Evolutionary conservation across 1,140 invertebrate species (phyloP).

Genomic region (Leptopilina clavipes): DNA sequence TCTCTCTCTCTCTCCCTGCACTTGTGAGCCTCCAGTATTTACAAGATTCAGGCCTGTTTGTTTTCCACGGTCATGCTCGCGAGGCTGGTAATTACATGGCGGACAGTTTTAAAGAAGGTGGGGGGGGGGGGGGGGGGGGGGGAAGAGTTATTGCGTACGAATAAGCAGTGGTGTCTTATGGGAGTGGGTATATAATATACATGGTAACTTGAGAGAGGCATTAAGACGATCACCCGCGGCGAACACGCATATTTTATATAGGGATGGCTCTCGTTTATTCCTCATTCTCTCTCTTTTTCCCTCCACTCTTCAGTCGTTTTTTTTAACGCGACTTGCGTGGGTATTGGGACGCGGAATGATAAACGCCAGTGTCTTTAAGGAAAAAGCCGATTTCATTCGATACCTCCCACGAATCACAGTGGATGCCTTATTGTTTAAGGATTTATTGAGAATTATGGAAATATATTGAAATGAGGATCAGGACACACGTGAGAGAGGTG

Average conservation of each 20-base stretch:
- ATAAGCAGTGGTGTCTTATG: constrained; percentile 56
- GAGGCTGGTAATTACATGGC: constrained; percentile 57
- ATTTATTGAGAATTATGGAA: constrained; percentile 26
- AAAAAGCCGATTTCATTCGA: constrained; percentile 23
- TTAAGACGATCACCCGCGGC: constrained; percentile 62
- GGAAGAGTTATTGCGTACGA: constrained; percentile 60
- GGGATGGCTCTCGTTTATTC: constrained; percentile 45
- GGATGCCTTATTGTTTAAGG: constrained; percentile 28
- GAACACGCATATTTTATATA: constrained; percentile 57
- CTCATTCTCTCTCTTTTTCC: background rate
- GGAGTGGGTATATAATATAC: constrained; percentile 49
- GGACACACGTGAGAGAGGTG: background rate
- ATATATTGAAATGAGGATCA: constrained; percentile 17
- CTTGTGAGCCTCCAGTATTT: background rate
- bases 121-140: background rate
- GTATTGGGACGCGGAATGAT: constrained; percentile 50
- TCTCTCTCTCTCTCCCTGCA: no score
- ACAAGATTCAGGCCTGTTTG: constrained; percentile 9
- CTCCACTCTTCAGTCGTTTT: background rate
- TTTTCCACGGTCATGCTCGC: constrained; percentile 18
- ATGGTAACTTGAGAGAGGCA: constrained; percentile 56
- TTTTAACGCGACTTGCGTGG: constrained; percentile 41
- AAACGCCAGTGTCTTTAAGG: constrained; percentile 37
- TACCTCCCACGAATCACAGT: constrained; percentile 29
- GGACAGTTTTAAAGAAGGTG: constrained; percentile 53